These are phyloP conservation scores for Epizoanthus fatuus DNA, from an alignment of 92 coral and sea anemone species.

Conservation along the genomic window DNA sequence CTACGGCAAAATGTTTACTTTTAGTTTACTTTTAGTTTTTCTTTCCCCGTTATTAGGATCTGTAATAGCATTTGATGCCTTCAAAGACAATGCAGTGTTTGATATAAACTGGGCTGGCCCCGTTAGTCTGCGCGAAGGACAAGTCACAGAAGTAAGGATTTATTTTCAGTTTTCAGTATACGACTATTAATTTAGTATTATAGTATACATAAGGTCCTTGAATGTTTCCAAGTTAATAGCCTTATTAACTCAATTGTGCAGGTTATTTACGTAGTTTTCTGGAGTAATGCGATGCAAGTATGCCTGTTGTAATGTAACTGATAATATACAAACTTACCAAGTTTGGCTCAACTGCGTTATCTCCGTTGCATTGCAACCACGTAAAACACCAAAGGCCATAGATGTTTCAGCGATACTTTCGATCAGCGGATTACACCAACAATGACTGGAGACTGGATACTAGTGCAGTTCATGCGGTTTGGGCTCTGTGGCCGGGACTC, in stretches of 20 bases:
- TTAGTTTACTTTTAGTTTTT: constrained; percentile 42
- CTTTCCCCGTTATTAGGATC: constrained; percentile 60
- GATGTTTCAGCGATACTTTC: too few relatives aligned
- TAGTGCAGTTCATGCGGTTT: too few relatives aligned
- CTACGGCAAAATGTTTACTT: constrained; percentile 54
- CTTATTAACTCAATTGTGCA: background rate
- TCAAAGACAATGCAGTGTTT: constrained; percentile 87
- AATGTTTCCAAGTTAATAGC: background rate
- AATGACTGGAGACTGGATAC: too few relatives aligned
- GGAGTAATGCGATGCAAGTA: too few relatives aligned
- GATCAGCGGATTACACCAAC: too few relatives aligned
- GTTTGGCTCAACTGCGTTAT: too few relatives aligned
- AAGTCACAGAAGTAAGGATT: constrained; percentile 78
- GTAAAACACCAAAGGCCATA: too few relatives aligned
- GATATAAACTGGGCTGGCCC: constrained; percentile 98
- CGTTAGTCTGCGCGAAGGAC: constrained; percentile 79
- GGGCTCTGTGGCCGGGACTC: too few relatives aligned
- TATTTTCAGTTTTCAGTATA: constrained; percentile 2
- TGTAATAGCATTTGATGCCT: constrained; percentile 78
- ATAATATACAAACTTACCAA: too few relatives aligned
- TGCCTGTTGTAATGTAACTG: too few relatives aligned
- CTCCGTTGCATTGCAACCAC: too few relatives aligned
- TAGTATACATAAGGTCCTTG: background rate
- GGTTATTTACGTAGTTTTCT: background rate
- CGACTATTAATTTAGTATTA: background rate